Evolutionary conservation across 2,797 vertebrate species (phyloP), one percentile per base, ranked within the genome.

Genomic region (Pteronotus mesoamericanus): DNA sequence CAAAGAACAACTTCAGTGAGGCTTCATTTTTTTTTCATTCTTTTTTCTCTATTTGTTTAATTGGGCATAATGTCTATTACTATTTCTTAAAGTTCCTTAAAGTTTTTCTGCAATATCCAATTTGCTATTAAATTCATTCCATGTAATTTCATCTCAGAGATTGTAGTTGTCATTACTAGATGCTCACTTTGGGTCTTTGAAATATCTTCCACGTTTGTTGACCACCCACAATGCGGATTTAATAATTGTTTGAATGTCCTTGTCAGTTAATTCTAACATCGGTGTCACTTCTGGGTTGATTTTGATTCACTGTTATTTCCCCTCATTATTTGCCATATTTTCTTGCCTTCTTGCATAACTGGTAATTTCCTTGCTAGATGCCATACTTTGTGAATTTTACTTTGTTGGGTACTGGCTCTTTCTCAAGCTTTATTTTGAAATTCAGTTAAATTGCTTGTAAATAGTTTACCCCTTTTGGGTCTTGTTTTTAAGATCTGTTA

Each of bases 401-500:
- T 83, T 87, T 86, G 4, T 71, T 84, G 75, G n/a, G 14, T 94
- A 86, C 24, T 84, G 89, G 59, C 88, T 94, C 55, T 94, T 87
- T 96, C 66, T 69, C 86, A 39, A 94, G 42, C 66, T 97, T 97
- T 96, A 89, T 94, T 94, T 57, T 86, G 64, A 59, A 89, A 75
- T 95, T 44, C 39, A 94, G 86, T 93, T 84, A 91, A 94, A 72
- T 95, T 89, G 51, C 69, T 92, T 92, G 15, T 94, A 61, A 95
- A 95, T 51, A 61, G 10, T 92, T 92, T 96, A 59, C 42, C 95
- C 24, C 69, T 92, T 97, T 90, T 68, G 42, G 69, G 78, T 77
- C 83, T 96, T 89, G 51, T 91, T 96, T 96, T 95, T 64, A 92
- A 95, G 92, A 94, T 90, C 84, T 84, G 53, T 92, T 96, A 91